Base-by-base conservation (phyloP, 2,888 invertebrate species). In the Platynereis dumerilii region DNA sequence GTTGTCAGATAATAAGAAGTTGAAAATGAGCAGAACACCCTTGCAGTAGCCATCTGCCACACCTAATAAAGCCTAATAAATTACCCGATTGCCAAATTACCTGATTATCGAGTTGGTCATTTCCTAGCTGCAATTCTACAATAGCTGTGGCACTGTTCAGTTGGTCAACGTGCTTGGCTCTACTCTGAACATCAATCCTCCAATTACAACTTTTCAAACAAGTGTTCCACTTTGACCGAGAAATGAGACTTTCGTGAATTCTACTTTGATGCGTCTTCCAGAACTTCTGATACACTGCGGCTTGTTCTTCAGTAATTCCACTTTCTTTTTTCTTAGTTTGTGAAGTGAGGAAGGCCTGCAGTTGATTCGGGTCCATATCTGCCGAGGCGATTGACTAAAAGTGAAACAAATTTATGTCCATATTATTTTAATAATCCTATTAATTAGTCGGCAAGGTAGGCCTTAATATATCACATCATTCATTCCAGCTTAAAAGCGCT, bases 301-400 rank as follows among this genome's bases (percentile, higher is more conserved):
- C 78, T 67, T 80, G 76, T 24, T 78, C 76, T 69, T 81, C 81
- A 28, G 77, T 79, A 15, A 83, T 74, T n/a, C 74, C 76, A 26
- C 76, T 75, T 53, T 80, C 81, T 58, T 75, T 74, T 52, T 76
- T 76, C 65, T 76, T 80, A 64, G 74, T 74, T 68, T 82, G 82
- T 26, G 82, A 79, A 45, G 77, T 78, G 7, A 82, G 73, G 62
- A 80, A 83, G 20, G 77, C 78, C 70, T 83, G 81, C 53, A 79
- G 70, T 60, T 83, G 82, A 20, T 77, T 79, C 60, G 78, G 74
- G 69, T 82, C 82, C 82, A 82, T 83, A 60, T 81, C 79, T 26
- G 78, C 77, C 59, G 78, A 78, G 12, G 80, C 79, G 72, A 82
- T 73, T 52, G 73, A 81, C 83, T 83, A 74, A 26, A 74, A 71